phyloP scores from a whole-genome alignment of 1,140 invertebrate genomes.

The Drosophila jambulina region DNA sequence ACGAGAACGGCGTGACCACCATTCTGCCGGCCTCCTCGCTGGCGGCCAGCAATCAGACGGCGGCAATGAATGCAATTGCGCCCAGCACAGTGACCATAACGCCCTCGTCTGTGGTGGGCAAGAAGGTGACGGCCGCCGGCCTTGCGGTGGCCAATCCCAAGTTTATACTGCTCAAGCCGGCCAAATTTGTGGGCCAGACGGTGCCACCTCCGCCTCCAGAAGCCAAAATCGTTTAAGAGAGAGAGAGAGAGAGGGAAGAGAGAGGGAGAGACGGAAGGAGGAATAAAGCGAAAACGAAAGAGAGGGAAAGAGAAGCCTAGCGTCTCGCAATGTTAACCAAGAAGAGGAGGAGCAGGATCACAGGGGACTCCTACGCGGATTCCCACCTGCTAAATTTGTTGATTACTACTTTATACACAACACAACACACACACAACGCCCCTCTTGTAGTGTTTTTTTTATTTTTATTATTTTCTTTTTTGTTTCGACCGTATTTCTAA shows the following conservation, averaged over 20 bases:
- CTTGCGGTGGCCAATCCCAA: slow-evolving; percentile 49
- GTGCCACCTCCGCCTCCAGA: slow-evolving; percentile 32
- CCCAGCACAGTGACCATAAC: slow-evolving; percentile 82
- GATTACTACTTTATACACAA: slow-evolving; percentile 9
- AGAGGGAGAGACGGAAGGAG: not conserved
- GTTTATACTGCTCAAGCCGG: slow-evolving; percentile 70
- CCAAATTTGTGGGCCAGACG: slow-evolving; percentile 34
- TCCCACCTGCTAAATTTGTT: slow-evolving; percentile 26
- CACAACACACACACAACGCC: slow-evolving; percentile 1
- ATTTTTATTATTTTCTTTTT: not conserved
- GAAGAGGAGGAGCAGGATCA: not conserved
- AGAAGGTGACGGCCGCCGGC: slow-evolving; percentile 39
- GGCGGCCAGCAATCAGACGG: slow-evolving; percentile 73
- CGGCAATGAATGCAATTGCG: slow-evolving; percentile 79
- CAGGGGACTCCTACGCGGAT: not conserved
- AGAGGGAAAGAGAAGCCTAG: slow-evolving; percentile 23
- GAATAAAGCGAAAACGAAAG: not conserved
- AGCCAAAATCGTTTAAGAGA: slow-evolving; percentile 54
- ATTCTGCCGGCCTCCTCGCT: slow-evolving; percentile 78
- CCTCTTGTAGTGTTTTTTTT: not conserved
- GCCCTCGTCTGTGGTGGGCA: slow-evolving; percentile 48
- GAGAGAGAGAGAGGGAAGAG: not conserved
- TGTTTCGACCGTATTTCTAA: slow-evolving; percentile 5
- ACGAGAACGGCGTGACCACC: slow-evolving; percentile 81
- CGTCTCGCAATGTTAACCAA: slow-evolving; percentile 12